Evolutionary conservation across 1,140 invertebrate genomes (phyloP), one percentile per base, ranked within the genome.

Genomic region (Pseudomyrmex gracilis): DNA sequence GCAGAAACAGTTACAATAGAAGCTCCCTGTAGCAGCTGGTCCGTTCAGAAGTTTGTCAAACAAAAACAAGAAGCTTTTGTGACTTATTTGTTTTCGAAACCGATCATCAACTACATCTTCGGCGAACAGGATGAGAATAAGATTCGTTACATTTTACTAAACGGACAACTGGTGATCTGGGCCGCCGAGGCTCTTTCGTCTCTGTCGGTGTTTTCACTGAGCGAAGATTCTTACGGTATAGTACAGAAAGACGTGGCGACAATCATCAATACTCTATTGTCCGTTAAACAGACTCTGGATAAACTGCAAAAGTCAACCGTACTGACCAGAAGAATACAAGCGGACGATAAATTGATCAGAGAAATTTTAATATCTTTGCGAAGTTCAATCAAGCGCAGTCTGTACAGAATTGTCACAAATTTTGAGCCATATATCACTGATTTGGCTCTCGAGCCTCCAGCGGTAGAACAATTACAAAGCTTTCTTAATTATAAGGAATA

Each of bases 151-250:
- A 92, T 96, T 51, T 91, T 97, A 47, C 92, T 95, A 12, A 95
- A 97, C 89, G 95, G 95, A n/a, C 95, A 97, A 89, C 94, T 95
- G 0, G 95, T 97, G 13, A 95, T 96, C 70, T 97, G 96, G 96
- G 95, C 96, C 2, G 95, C 94, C 15, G 96, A 97, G 93, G 96
- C 96, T 2, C 94, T 98, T 60, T 95, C 97, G 0, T 95, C 95
- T 45, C 92, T 98, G 17, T 95, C 95, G 47, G 95, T 96, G 2
- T 93, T 95, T 51, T 97, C 97, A 0, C 91, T 97, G 3, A 95
- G 87, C 9, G 97, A 98, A 94, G 97, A 98, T 93, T 95, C 95
- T 74, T 98, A 96, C 94, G 97, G 97, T 58, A 96, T 98, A 63
- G 97, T 97, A 4, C 97, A 97, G 90, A 97, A 96, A 91, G 97